Evolutionary conservation across 2,797 vertebrate genomes (phyloP).

Genomic region (Smutsia gigantea): DNA sequence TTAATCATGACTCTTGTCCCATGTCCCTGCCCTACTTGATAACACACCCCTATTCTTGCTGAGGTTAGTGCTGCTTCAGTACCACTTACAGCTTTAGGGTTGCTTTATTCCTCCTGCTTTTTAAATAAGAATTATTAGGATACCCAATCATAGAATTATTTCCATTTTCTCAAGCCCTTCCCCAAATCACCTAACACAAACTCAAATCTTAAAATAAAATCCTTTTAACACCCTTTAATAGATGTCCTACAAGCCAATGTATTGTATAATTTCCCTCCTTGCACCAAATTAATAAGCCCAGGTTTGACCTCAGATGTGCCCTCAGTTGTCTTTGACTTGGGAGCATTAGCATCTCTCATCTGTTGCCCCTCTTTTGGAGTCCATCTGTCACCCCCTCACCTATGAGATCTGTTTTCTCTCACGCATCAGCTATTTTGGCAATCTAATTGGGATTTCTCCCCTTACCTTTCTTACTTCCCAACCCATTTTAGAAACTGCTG

Average conservation of each 20-base stretch:
- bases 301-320: neutral
- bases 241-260: neutral
- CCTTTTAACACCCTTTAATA: neutral
- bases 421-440: neutral
- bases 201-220: neutral
- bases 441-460: neutral
- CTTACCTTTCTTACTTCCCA: neutral
- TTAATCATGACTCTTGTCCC: too few relatives aligned
- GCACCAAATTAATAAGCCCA: neutral
- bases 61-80: neutral
- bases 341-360: neutral
- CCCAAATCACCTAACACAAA: neutral
- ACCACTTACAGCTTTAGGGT: neutral
- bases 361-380: neutral
- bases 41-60: neutral
- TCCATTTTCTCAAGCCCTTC: neutral
- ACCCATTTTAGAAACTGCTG: neutral
- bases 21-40: too few relatives aligned
- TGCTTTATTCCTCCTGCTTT: neutral
- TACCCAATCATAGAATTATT: neutral
- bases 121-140: neutral
- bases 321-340: neutral
- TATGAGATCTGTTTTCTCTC: neutral
- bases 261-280: neutral
- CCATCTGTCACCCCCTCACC: neutral